Base-by-base conservation (phyloP, 2,113 vertebrate genomes). In the Cyprinus carpio region DNA sequence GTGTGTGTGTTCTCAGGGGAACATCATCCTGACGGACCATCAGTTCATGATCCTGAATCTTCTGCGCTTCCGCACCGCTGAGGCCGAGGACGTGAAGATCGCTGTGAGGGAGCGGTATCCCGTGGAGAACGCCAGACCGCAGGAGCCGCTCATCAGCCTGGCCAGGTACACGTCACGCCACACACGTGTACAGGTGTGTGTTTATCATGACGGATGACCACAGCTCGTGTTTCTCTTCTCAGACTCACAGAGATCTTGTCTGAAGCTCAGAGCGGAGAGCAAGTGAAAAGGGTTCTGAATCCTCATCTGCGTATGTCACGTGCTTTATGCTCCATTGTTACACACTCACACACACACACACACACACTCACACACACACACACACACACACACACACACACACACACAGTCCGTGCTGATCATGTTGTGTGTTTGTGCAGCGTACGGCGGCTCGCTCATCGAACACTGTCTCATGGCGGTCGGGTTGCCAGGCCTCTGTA, bases 1-100 rank as follows among this genome's bases (percentile, higher is more conserved):
- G 49, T 51, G 49, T 51, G 12, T 46, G 23, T n/a, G 5, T 84
- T 86, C 85, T 34, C 89, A 99, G 98, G 98, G 98, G 1, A 99
- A 99, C 91, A 90, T 99, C 31, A 94, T 99, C 67, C 96, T 99
- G 84, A 95, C 97, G 0, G 98, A 99, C 91, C 90, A 97, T 1
- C 96, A 98, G 84, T 99, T 96, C 90, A 75, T 93, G 18, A 99
- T 99, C 91, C 93, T 99, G 37, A 99, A 99, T 91, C 96, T 99
- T 82, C 93, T 99, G 93, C 92, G 98, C 78, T 99, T 98, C 90
- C 96, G 97, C 60, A 97, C 96, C 0, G 96, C 95, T 1, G 97
- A 94, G 34, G 95, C 92, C 0, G 97, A 99, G 62, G 98, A 99
- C 20, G 97, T 99, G 29, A 94, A 97, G 84, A 97, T 99, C 7